Percentiles rank a stretch among this genome's conserved stretches.
phyloP scores from a whole-genome alignment of 2,113 vertebrate genomes.

The Heloderma charlesbogerti region DNA sequence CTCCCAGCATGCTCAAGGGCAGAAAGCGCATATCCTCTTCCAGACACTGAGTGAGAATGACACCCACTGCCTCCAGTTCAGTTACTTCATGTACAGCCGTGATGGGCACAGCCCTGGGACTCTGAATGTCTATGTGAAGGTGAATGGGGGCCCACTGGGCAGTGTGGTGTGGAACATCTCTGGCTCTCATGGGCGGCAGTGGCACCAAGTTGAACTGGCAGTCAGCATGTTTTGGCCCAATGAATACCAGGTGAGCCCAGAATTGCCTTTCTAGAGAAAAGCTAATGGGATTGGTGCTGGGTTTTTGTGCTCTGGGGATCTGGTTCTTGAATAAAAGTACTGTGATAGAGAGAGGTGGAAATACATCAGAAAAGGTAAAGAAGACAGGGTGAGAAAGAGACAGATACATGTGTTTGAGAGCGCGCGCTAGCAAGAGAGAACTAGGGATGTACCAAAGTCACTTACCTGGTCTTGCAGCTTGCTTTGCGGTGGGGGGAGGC shows the following conservation, averaged over 20 bases:
- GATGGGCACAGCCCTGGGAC: constrained; percentile 93
- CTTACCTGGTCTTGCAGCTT: no score
- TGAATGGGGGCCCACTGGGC: constrained; percentile 89
- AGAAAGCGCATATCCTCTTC: constrained; percentile 90
- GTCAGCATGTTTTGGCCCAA: constrained; percentile 99
- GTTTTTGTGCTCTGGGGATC: no score
- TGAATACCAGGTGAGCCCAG: constrained; percentile 92
- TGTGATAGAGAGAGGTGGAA: neutral
- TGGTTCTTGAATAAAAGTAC: neutral
- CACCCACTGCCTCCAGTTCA: constrained; percentile 98
- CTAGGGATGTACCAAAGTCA: no score
- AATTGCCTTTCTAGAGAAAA: fast-evolving
- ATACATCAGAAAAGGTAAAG: neutral
- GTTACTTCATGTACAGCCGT: constrained; percentile 94
- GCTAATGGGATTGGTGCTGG: neutral
- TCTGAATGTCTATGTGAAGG: constrained; percentile 88
- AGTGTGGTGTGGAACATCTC: constrained; percentile 91
- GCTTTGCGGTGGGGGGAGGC: no score
- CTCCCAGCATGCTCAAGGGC: constrained; percentile 89
- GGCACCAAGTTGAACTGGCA: constrained; percentile 95
- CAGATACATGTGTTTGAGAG: neutral
- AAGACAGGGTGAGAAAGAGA: neutral
- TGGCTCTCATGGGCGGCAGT: constrained; percentile 89
- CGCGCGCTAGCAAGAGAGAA: no score
- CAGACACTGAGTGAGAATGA: constrained; percentile 96